Evolutionary conservation across 2,888 invertebrate genomes (phyloP).

Genomic region (Scaptomyza caliginosa): DNA sequence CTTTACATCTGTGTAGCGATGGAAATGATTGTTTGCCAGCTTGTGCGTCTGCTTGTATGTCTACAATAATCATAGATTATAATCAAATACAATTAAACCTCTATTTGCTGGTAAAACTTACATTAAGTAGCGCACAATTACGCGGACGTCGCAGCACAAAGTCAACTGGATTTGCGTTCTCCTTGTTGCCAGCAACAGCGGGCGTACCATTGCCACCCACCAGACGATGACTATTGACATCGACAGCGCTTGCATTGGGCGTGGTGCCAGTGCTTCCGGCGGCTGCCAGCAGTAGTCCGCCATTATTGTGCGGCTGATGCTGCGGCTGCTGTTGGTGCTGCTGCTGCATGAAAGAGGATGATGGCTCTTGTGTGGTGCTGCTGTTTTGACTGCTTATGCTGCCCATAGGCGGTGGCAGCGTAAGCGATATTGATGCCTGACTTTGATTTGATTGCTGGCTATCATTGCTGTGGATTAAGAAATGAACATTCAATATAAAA

Average conservation of each 20-base stretch:
- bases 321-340: slow-evolving; percentile 26
- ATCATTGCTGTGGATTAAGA: slow-evolving; percentile 72
- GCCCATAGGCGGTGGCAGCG: slow-evolving; percentile 76
- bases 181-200: slow-evolving; percentile 77
- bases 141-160: slow-evolving; percentile 83
- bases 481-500: not conserved
- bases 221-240: slow-evolving; percentile 61
- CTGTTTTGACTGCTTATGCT: slow-evolving; percentile 43
- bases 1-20: slow-evolving; percentile 92
- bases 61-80: slow-evolving; percentile 60
- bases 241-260: slow-evolving; percentile 34
- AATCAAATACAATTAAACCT: not conserved
- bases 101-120: slow-evolving; percentile 47
- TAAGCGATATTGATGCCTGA: slow-evolving; percentile 76
- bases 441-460: slow-evolving; percentile 82
- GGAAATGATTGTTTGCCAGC: slow-evolving; percentile 90
- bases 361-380: slow-evolving; percentile 37
- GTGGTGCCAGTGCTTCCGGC: slow-evolving; percentile 21
- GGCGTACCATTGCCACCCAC: slow-evolving; percentile 43
- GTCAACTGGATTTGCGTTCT: slow-evolving; percentile 83
- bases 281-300: slow-evolving; percentile 60
- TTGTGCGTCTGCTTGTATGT: slow-evolving; percentile 89
- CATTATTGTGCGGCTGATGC: slow-evolving; percentile 51
- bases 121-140: slow-evolving; percentile 82
- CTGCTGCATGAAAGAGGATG: slow-evolving; percentile 38